Evolutionary conservation across 2,888 invertebrate genomes (phyloP), one percentile per base, ranked within the genome.

Genomic region (Xylophagus ater): DNA sequence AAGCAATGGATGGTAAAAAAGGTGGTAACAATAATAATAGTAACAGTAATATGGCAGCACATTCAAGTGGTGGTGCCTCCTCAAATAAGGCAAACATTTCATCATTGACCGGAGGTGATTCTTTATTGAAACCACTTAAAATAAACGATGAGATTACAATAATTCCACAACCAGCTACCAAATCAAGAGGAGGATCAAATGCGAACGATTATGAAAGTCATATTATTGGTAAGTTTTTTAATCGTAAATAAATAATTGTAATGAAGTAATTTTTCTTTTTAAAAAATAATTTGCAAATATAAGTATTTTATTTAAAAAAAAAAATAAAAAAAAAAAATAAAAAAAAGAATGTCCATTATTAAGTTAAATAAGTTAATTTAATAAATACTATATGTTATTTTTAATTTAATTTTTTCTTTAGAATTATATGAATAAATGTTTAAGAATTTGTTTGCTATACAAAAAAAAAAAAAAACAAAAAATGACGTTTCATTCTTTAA

Each of bases 111-210:
- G 54, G 57, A 17, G 59, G 60, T 47, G 82, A 84, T 53, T 73
- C 82, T 15, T 61, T 80, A 47, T 60, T 81, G 48, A 86, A 85
- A 59, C 86, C 88, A 35, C 62, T 87, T 47, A 86, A 85, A 66
- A 87, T 87, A 53, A 87, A 86, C 58, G 85, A 87, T 60, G 87
- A 87, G 66, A 87, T 88, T 52, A 87, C 87, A 44, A 87, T 87
- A 52, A 87, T 84, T 67, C 85, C 87, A 50, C 86, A 87, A 60
- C 82, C 87, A 47, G 75, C 78, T 44, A 73, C 62, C 19, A 41
- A 42, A 39, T 71, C 53, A 26, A 54, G 60, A 51, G 58, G 60
- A 21, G 17, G 15, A 49, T 45, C 48, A 20, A 37, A 47, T 24
- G 57, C 59, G 51, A 62, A 59, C 49, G 62, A 62, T 51, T 61